Base-by-base conservation (phyloP, 2,797 vertebrate species). In the Mallotus villosus region DNA sequence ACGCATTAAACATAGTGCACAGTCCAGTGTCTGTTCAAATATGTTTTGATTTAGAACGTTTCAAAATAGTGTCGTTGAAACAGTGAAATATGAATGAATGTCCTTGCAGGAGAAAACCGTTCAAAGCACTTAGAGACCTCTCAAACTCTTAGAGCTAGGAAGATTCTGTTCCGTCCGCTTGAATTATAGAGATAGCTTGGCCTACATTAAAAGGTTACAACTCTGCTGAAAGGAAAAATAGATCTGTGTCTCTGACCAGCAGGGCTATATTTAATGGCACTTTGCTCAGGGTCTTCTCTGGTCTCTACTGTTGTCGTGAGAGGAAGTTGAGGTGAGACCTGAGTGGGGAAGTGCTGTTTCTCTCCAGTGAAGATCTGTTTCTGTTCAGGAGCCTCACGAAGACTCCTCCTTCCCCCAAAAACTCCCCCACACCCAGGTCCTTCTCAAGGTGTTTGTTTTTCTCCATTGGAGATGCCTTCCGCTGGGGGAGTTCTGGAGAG, bases 251-350 rank as follows among this genome's bases (percentile, higher is more conserved):
- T 19, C 12, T 8, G 68, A 46, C 9, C 8, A 22, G 32, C 29
- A 32, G 55, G 7, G 16, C 58, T 60, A 69, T 69, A 55, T 69
- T 34, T 69, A 21, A 69, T 69, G n/a, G 17, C 58, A 46, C 68
- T 62, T 61, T 27, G 17, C 68, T 49, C 34, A n/a, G 25, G 34
- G 16, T 25, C 51, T 21, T 25, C 22, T 24, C 11, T 66, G n/a
- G 24, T 12, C 11, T 16, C 17, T n/a, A 5, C 11, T 69, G 57
- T 69, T 60, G 7, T 6, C 11, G 14, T 70, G 58, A 70, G 41
- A 62, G 34, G 32, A 24, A 60, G 55, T 21, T 27, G 37, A 49
- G 17, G 41, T 14, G 24, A 58, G 46, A 46, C 24, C 27, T 51
- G 2, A 29, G 60, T 8, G 3, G 19, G 49, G 19, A 24, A 5